Evolutionary conservation across 2,797 vertebrate species (phyloP), one percentile per base, ranked within the genome.

Genomic region (Selene dorsalis): DNA sequence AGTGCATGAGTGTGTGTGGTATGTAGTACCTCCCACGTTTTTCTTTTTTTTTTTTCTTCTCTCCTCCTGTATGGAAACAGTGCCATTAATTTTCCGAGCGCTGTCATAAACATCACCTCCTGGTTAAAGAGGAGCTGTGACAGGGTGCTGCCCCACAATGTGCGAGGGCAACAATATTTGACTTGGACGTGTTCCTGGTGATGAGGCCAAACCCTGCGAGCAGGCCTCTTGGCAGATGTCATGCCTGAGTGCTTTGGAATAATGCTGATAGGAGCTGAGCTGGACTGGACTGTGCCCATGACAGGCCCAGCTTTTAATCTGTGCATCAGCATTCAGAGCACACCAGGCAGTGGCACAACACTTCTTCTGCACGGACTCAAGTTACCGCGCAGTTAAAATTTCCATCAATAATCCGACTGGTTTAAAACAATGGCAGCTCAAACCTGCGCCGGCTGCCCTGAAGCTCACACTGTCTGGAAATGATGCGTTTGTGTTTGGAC

Each of bases 221-320:
- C 88, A 84, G 89, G 89, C 91, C 93, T 92, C 90, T 89, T 91
- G 92, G 84, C 92, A 94, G 89, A 90, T 91, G 87, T 89, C 87
- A 91, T 65, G 91, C 90, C 87, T 84, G 87, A 93, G 77, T 67
- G 87, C 86, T 87, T 79, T 79, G 85, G 83, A 91, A 93, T 93
- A 92, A 93, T 85, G 88, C 92, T 87, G 89, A 91, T 88, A 89
- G 84, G 79, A 88, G 84, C 86, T 50, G 76, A 69, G 84, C 85
- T 60, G 77, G 84, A 83, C 82, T 58, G 82, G 73, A 86, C 84
- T 50, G 30, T 56, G 75, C 78, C 71, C 85, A 73, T n/a, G 75
- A 77, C 79, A 58, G 74, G 79, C 80, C 78, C 28, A 1, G 26
- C 77, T 43, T 86, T 79, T 67, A 87, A 80, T 83, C 82, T 65